Evolutionary conservation across 2,113 vertebrate species (phyloP), one percentile per base, ranked within the genome.

Genomic region (Cariama cristata): DNA sequence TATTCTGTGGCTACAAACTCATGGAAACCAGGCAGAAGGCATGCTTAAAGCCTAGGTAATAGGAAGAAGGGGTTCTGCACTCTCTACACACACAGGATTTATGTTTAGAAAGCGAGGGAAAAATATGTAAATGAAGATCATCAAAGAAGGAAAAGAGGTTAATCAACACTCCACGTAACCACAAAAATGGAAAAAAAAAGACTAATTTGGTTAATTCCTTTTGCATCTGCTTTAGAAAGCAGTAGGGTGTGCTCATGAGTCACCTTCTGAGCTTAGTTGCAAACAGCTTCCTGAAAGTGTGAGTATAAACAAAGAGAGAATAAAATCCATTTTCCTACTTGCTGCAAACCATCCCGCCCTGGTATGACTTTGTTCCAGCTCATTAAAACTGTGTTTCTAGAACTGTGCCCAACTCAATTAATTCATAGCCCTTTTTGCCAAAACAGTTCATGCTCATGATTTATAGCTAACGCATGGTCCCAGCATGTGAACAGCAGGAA

Each of bases 181-280:
- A 79, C 14, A 83, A 71, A 88, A 90, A 69, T 12, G 33, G 49
- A 13, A 18, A 18, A 17, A 1, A 45, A 26, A 38, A 13, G 32
- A 23, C 50, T 44, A 11, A 67, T 92, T 50, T 20, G 58, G 35
- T 74, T 17, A 86, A 91, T 81, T 75, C 35, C 8, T 67, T 94
- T 72, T 68, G 24, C 64, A 60, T 45, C 42, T 56, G 56, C 76
- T 59, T 67, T 50, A 66, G 60, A 11, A 66, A 95, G 86, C 96
- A 85, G 83, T 17, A 96, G 88, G 68, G 56, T 97, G 83, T 92
- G 94, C 91, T 96, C 72, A 55, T 27, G 92, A 95, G 86, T 96
- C 64, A 32, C 73, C 40, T 67, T 69, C 11, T 1, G 64, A 91
- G 80, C n/a, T 50, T 19, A 62, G 45, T 12, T 73, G 35, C 59